Percentiles rank a stretch among this genome's conserved stretches.
phyloP scores from a whole-genome alignment of 2,888 invertebrate genomes.

The Pandemis corylana region DNA sequence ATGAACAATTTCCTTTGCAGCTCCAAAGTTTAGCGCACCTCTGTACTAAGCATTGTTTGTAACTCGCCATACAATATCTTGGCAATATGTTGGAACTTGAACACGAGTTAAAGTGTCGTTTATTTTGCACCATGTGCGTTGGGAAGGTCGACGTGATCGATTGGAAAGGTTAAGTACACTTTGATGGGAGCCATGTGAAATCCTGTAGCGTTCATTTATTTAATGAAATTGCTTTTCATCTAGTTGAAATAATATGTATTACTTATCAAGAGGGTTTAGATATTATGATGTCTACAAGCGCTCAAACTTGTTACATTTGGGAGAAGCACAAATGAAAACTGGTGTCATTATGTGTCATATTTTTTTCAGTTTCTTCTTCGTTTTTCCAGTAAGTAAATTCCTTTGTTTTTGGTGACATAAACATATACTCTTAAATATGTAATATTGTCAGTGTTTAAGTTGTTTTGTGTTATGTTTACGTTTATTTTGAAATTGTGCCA shows the following conservation, averaged over 20 bases:
- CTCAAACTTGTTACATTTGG: too few species aligned
- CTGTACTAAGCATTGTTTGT: slow-evolving; percentile 34
- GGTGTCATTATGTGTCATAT: too few species aligned
- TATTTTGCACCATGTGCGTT: slow-evolving; percentile 41
- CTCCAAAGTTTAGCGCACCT: slow-evolving; percentile 22
- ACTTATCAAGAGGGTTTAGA: too few species aligned
- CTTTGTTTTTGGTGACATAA: too few species aligned
- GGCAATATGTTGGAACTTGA: slow-evolving; percentile 37
- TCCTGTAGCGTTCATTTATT: slow-evolving; percentile 2
- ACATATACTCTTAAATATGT: too few species aligned
- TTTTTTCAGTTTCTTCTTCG: too few species aligned
- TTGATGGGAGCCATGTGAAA: slow-evolving; percentile 20
- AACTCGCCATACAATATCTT: slow-evolving; percentile 31
- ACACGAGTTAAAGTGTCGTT: slow-evolving; percentile 42
- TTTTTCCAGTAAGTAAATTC: too few species aligned
- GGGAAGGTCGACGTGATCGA: slow-evolving; percentile 39
- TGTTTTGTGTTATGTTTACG: too few species aligned
- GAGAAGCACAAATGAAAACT: too few species aligned
- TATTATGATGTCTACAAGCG: too few species aligned
- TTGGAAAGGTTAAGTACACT: slow-evolving; percentile 38
- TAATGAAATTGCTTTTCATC: background rate
- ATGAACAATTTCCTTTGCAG: slow-evolving; percentile 28
- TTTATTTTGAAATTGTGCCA: too few species aligned
- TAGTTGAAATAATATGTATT: background rate
- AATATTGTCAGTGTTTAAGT: too few species aligned